phyloP scores from a whole-genome alignment of 2,797 vertebrate genomes.

The Leuciscus waleckii region DNA sequence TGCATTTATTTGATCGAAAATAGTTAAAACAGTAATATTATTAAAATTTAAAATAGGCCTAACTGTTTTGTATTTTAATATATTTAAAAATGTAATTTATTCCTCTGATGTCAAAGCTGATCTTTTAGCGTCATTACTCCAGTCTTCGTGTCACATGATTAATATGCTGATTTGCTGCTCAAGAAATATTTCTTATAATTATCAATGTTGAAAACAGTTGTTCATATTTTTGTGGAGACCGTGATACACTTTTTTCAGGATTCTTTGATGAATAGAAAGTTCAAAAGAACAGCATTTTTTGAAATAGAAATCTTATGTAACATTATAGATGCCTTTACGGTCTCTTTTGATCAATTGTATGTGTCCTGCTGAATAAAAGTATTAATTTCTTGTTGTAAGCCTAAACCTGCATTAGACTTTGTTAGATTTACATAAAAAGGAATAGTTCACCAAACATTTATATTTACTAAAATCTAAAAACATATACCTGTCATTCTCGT shows the following conservation, averaged over 20 bases:
- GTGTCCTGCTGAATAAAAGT: neutral
- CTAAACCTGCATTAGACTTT: neutral
- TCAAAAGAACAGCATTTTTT: neutral
- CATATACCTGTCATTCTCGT: constrained; percentile 19
- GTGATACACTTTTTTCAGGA: neutral
- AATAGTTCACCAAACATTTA: neutral
- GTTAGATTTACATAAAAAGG: neutral
- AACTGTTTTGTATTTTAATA: neutral
- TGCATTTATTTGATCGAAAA: neutral
- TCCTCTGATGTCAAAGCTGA: neutral
- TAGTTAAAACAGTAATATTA: neutral
- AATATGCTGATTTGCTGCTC: neutral
- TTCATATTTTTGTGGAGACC: neutral
- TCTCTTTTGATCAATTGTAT: neutral
- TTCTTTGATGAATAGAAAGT: neutral
- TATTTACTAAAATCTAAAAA: neutral
- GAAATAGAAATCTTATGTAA: neutral
- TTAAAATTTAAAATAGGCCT: neutral
- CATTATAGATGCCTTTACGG: neutral
- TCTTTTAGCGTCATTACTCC: neutral
- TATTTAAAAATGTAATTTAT: neutral
- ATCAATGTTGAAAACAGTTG: neutral
- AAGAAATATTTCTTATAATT: neutral
- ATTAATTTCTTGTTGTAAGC: neutral
- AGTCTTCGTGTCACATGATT: neutral